Base-by-base conservation (phyloP, 2,797 vertebrate genomes). In the Merluccius polli region DNA sequence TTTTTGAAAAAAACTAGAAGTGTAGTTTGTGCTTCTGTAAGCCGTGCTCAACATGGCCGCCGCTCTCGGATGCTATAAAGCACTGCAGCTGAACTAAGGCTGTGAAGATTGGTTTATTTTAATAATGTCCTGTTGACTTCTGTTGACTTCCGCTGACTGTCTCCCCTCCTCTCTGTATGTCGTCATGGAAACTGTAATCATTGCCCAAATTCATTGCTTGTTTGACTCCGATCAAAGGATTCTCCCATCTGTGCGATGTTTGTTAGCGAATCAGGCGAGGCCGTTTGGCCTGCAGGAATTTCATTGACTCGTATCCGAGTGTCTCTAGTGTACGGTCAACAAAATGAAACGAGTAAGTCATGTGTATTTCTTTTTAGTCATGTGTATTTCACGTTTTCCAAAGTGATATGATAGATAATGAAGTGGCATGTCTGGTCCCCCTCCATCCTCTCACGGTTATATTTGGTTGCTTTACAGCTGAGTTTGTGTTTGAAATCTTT, bases 381-480 rank as follows among this genome's bases (percentile, higher is more conserved):
- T 79, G 77, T 18, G 27, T 77, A 32, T 82, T 85, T 65, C n/a
- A 27, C 87, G 27, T 85, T 87, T 89, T 32, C 27, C 24, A 68
- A 68, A 29, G 65, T 24, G 27, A 31, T 27, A 13, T 16, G 44
- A 18, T n/a, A 9, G 24, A 27, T 65, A 11, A 65, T 65, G 10
- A 27, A 65, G 9, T 24, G 59, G 9, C 59, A 2, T 65, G n/a
- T 59, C 44, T 52, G 6, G 33, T 52, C 18, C 18, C 12, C 4
- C 2, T 24, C n/a, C 74, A 18, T 69, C 33, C 48, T 71, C 70
- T 78, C 12, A 75, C 3, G 1, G 24, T 81, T 78, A 33, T 77
- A 74, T 65, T 79, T 69, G 48, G 73, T 73, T 79, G 75, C 82
- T 90, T 89, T 89, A 89, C 82, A 84, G 31, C 82, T 72, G 68